These are phyloP conservation scores for Leptinotarsa peninsularis DNA, from an alignment of 2,888 invertebrate genomes.

Conservation along the genomic window DNA sequence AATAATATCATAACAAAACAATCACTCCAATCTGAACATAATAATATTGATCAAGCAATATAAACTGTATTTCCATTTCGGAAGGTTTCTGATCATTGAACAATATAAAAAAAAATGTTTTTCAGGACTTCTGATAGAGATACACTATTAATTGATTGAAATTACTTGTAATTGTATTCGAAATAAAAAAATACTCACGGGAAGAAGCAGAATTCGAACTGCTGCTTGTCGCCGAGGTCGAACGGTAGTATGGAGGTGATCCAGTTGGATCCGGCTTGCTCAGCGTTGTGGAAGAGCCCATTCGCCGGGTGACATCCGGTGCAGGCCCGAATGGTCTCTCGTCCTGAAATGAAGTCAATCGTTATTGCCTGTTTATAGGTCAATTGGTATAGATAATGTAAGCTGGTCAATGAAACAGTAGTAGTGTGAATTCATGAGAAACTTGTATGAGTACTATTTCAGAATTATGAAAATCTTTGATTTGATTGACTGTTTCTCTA, in stretches of 20 bases:
- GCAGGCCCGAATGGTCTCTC: slow-evolving; percentile 66
- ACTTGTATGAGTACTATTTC: no score
- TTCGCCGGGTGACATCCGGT: slow-evolving; percentile 71
- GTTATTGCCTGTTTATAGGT: slow-evolving; percentile 5
- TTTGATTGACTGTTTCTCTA: no score
- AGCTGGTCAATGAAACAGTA: not conserved
- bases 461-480: no score
- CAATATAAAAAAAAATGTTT: no score
- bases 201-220: slow-evolving; percentile 73
- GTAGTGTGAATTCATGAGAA: not conserved
- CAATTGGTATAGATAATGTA: not conserved
- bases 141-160: no score
- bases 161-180: no score
- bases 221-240: slow-evolving; percentile 70
- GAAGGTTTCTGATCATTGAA: no score
- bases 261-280: slow-evolving; percentile 62
- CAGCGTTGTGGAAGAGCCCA: slow-evolving; percentile 61
- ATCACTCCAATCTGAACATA: no score
- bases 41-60: no score
- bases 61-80: no score
- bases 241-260: slow-evolving; percentile 68
- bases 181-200: slow-evolving; percentile 64
- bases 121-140: no score
- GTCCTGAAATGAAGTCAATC: slow-evolving; percentile 50
- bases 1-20: no score